Evolutionary conservation across 2,113 vertebrate species (phyloP).

Genomic region (Vimba vimba): DNA sequence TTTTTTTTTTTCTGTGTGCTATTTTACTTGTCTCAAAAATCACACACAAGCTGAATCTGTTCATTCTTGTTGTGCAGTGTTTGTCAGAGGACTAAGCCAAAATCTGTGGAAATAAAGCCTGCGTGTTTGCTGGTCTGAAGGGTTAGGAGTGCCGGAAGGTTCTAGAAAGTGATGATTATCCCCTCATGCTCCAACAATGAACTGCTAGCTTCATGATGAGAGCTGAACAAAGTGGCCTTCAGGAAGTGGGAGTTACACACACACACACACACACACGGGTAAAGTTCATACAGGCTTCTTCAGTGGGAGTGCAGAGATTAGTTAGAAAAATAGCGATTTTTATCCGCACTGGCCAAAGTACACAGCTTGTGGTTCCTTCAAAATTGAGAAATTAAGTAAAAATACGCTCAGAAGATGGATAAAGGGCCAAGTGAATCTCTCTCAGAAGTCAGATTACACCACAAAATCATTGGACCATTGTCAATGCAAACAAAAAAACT

Average conservation of each 20-base stretch:
- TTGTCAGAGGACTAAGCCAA: not conserved
- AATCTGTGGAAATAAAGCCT: not conserved
- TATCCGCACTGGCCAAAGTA: not conserved
- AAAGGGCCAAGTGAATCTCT: not conserved
- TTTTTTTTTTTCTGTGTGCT: too few relatives aligned
- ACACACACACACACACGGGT: not conserved
- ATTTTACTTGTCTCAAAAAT: not conserved
- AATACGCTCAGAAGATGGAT: not conserved
- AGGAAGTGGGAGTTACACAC: not conserved
- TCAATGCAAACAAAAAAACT: not conserved
- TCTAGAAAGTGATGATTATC: slow-evolving; percentile 43
- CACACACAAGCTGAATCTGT: not conserved
- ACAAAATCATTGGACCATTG: not conserved
- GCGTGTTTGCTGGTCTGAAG: too few relatives aligned
- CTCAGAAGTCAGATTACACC: not conserved
- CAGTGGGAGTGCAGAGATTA: not conserved
- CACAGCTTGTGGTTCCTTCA: not conserved
- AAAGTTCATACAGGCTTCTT: slow-evolving; percentile 36
- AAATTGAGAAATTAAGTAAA: not conserved
- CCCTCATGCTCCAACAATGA: slow-evolving; percentile 44
- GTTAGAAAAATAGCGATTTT: not conserved
- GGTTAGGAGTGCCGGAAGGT: slow-evolving; percentile 31
- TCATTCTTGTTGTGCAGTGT: not conserved
- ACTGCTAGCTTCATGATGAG: slow-evolving; percentile 30
- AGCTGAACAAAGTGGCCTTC: slow-evolving; percentile 33